Evolutionary conservation across 2,888 invertebrate species (phyloP).

Genomic region (Dyspetes luteomarginatus): DNA sequence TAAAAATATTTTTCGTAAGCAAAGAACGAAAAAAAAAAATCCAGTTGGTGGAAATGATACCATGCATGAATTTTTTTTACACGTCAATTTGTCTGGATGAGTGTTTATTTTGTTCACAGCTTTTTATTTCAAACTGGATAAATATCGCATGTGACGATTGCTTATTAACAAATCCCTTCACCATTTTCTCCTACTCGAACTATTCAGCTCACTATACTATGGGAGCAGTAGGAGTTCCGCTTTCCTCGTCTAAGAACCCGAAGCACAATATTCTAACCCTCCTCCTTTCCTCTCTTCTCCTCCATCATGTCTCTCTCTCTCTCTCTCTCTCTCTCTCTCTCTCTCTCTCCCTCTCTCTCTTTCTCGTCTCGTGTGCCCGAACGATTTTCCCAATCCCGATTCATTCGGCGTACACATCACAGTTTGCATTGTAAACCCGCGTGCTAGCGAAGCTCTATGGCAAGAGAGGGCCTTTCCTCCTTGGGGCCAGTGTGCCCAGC

Average conservation of each 20-base stretch:
- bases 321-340: slow-evolving; percentile 59
- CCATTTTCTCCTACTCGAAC: slow-evolving; percentile 1
- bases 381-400: slow-evolving; percentile 69
- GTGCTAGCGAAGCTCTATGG: slow-evolving; percentile 39
- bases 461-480: slow-evolving; percentile 55
- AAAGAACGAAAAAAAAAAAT: not conserved
- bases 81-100: no score
- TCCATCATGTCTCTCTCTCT: slow-evolving; percentile 32
- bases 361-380: no score
- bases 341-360: slow-evolving; percentile 32
- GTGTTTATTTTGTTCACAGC: no score
- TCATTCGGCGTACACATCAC: slow-evolving; percentile 79
- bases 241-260: slow-evolving; percentile 5
- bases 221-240: not conserved
- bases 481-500: slow-evolving; percentile 72
- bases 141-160: not conserved
- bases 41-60: no score
- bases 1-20: not conserved
- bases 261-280: slow-evolving; percentile 8
- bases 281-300: not conserved
- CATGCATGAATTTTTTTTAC: no score
- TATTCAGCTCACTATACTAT: not conserved
- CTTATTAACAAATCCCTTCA: not conserved
- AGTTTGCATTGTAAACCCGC: slow-evolving; percentile 80
- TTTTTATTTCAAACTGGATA: no score